Conservation (phyloP, 2,113 vertebrate genomes). For the Collichthys lucidus region DNA sequence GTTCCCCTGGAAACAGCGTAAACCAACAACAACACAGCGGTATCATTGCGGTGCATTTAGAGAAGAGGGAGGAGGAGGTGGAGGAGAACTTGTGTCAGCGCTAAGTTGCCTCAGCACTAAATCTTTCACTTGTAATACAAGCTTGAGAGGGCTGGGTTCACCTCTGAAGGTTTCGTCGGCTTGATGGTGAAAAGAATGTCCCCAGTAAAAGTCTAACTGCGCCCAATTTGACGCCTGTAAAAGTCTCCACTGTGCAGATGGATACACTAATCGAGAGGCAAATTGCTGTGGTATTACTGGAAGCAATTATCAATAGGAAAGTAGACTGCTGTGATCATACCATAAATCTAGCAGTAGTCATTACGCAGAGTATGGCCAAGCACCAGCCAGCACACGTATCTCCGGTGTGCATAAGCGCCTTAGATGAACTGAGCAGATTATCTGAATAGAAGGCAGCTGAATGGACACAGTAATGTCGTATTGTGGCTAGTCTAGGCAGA, state of each 20-base stretch:
- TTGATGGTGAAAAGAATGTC: conserved; percentile 61
- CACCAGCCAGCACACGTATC: conserved; percentile 35
- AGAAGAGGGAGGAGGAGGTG: conserved; percentile 21
- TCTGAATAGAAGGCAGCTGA: conserved; percentile 28
- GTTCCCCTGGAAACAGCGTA: conserved; percentile 72
- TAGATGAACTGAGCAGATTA: conserved; percentile 55
- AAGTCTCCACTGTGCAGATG: conserved; percentile 66
- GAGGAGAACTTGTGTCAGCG: conserved; percentile 32
- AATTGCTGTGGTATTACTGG: conserved; percentile 71
- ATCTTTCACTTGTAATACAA: conserved; percentile 54
- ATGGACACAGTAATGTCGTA: conserved; percentile 48
- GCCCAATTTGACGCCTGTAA: conserved; percentile 73
- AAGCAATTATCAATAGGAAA: conserved; percentile 68
- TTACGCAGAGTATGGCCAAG: conserved; percentile 30
- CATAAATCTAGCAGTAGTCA: conserved; percentile 52
- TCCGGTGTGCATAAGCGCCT: conserved; percentile 20
- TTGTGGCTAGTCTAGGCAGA: conserved; percentile 64
- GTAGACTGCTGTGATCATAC: conserved; percentile 51
- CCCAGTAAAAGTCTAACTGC: conserved; percentile 66
- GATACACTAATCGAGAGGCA: conserved; percentile 74
- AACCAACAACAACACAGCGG: conserved; percentile 68
- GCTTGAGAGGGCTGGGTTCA: conserved; percentile 49
- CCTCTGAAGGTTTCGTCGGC: conserved; percentile 57
- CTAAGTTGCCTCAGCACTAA: conserved; percentile 51
- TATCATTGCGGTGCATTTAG: conserved; percentile 30